Evolutionary conservation across 2,113 vertebrate species (phyloP).

Genomic region (Physeter macrocephalus): DNA sequence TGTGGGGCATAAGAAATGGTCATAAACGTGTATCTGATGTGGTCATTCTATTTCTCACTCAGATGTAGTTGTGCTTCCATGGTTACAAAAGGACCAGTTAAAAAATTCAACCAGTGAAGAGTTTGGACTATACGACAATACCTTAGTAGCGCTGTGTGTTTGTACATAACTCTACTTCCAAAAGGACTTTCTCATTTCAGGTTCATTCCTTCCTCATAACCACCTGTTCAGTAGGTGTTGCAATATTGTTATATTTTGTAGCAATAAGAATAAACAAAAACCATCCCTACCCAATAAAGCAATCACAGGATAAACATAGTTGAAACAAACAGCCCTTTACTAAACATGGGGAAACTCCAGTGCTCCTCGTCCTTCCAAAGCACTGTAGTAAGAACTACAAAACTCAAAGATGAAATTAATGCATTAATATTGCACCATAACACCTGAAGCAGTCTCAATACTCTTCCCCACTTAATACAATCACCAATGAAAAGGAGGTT

Average conservation of each 20-base stretch:
- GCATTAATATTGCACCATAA: fast-evolving
- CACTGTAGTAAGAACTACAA: background rate
- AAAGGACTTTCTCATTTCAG: background rate
- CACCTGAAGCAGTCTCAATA: background rate
- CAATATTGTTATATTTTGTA: background rate
- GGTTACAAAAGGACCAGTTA: background rate
- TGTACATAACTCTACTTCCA: background rate
- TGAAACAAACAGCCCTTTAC: background rate
- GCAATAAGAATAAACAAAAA: background rate
- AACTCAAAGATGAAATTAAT: background rate
- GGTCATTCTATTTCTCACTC: background rate
- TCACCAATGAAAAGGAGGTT: background rate
- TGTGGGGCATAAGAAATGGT: background rate
- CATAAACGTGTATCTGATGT: background rate
- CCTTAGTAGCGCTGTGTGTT: background rate
- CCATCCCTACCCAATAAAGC: background rate
- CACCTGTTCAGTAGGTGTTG: background rate
- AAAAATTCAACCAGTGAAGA: background rate
- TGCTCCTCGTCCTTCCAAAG: background rate
- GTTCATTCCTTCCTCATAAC: background rate
- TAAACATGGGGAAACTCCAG: background rate
- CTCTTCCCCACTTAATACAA: background rate
- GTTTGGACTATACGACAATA: background rate
- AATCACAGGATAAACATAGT: background rate
- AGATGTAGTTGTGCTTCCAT: background rate